Conservation (phyloP, 1,140 invertebrate genomes). For the Globodera rostochiensis region DNA sequence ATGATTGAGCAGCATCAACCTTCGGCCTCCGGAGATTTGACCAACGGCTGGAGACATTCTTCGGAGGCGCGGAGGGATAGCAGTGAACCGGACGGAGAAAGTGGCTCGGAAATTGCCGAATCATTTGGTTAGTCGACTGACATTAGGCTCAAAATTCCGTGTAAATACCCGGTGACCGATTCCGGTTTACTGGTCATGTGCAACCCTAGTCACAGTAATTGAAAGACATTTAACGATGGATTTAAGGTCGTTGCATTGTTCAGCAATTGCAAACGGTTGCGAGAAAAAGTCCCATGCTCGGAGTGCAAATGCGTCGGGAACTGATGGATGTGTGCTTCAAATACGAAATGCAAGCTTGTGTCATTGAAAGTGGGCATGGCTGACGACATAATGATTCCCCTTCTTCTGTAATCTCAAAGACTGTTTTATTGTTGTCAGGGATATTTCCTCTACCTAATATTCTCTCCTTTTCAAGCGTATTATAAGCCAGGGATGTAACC, state of each 20-base stretch:
- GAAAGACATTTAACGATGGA: not conserved
- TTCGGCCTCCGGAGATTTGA: not conserved
- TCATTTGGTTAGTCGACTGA: constrained; percentile 18
- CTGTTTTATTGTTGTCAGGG: constrained; percentile 10
- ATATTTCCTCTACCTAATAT: not conserved
- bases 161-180: too few species aligned
- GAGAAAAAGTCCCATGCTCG: constrained; percentile 32
- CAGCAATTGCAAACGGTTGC: constrained; percentile 32
- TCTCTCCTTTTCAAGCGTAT: too few species aligned
- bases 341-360: constrained; percentile 37
- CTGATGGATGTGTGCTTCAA: constrained; percentile 44
- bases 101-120: constrained; percentile 20
- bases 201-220: too few species aligned
- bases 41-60: not conserved
- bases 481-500: too few species aligned
- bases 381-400: not conserved
- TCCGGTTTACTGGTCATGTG: too few species aligned
- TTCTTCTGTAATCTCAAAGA: constrained; percentile 2
- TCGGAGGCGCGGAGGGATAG: not conserved
- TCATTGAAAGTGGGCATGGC: constrained; percentile 1
- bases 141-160: not conserved
- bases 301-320: constrained; percentile 39
- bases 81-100: constrained; percentile 2
- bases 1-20: not conserved
- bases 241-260: constrained; percentile 33